Evolutionary conservation across 2,113 vertebrate genomes (phyloP), one percentile per base, ranked within the genome.

Genomic region (Chaetorhynchus papuensis): DNA sequence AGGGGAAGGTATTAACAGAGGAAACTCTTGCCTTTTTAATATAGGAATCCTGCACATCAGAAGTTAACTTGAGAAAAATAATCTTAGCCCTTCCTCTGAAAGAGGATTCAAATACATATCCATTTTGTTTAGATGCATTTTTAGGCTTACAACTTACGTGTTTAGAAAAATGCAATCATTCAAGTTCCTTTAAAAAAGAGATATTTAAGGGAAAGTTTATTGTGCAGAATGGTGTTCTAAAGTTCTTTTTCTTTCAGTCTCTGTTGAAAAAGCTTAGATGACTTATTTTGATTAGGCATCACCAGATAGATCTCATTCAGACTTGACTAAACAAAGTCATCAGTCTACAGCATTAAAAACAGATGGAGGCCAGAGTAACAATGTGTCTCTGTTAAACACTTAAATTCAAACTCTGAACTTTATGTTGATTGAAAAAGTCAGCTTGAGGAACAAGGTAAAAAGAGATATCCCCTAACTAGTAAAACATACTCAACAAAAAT

Each of bases 311-410:
- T 78, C 56, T 78, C 14, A 0, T 52, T 94, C 52, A 87, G 60
- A 82, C 45, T 69, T 89, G 50, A 63, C 50, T 47, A 80, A 92
- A 87, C 23, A 78, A 83, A 89, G 42, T 75, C 27, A 75, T 82
- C 52, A 31, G 10, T 39, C 42, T 74, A 35, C 28, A 91, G 27
- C 35, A 35, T 60, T 68, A 85, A 91, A 91, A 35, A 66, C 5
- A 78, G 28, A 59, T 30, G 39, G 56, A 84, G 53, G 31, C 7
- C 27, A 71, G 35, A 84, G 19, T 52, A 85, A 60, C 10, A 57
- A 14, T 11, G 9, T 65, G 17, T 57, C 28, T 86, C 42, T 66
- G 27, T 44, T 84, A 87, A 82, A 79, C 15, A 26, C 31, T 66
- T 56, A 66, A 45, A 64, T 60, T 87, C 35, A 72, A 78, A 71